A percentile compares a stretch with the other conserved stretches of the same genome.
Evolutionary conservation across 2,888 invertebrate species (phyloP).

Genomic region (Drosophila imparisetae): DNA sequence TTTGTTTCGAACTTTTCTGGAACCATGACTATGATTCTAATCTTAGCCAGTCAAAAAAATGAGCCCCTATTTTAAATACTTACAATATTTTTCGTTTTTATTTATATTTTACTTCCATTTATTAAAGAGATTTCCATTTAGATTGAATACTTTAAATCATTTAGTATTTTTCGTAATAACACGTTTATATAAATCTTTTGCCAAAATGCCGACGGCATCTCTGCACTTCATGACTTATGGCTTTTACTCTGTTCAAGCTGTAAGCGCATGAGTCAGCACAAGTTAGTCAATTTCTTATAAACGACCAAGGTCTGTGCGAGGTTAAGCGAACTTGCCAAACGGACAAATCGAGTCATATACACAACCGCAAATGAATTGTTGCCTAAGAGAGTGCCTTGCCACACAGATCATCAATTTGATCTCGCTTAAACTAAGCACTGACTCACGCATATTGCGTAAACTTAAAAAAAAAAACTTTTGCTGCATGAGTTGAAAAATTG

Average conservation of each 20-base stretch:
- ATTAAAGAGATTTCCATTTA: neutral
- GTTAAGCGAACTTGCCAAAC: conserved; percentile 43
- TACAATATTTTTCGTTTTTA: neutral
- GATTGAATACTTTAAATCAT: neutral
- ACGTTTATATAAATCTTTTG: neutral
- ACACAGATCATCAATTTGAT: conserved; percentile 46
- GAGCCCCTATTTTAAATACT: neutral
- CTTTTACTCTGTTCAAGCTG: conserved; percentile 10
- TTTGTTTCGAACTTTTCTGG: neutral
- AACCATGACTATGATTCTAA: neutral
- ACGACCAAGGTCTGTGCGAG: conserved; percentile 45
- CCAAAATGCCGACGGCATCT: conserved; percentile 49
- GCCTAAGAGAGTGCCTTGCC: conserved; percentile 6
- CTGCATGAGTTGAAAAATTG: neutral
- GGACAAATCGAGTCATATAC: conserved; percentile 45
- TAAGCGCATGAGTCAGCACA: conserved; percentile 51
- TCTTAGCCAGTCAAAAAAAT: neutral
- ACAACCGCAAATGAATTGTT: conserved; percentile 40
- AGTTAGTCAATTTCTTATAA: conserved; percentile 44
- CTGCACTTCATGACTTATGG: conserved; percentile 3
- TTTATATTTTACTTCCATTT: neutral
- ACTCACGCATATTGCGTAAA: conserved; percentile 30
- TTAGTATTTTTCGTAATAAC: no score
- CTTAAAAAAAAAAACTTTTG: neutral
- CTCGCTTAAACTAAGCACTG: conserved; percentile 48